Percentiles rank a stretch among this genome's conserved stretches.
phyloP scores from a whole-genome alignment of 2,888 invertebrate species.

The Polyploca ridens region DNA sequence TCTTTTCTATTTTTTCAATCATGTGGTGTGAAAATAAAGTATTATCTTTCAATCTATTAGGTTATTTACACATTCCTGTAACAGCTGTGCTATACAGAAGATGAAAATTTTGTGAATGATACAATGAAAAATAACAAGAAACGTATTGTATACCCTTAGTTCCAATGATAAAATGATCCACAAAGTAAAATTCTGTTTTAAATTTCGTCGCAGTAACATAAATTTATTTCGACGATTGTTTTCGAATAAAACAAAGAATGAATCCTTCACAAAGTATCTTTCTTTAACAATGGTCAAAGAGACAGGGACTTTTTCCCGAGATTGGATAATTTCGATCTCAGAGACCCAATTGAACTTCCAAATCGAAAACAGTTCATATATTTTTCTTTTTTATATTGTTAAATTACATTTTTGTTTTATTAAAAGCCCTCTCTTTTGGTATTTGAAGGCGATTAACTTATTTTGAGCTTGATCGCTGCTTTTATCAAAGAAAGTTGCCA shows the following conservation, averaged over 20 bases:
- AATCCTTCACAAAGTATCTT: constrained; percentile 37
- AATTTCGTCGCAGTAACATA: constrained; percentile 14
- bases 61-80: no score
- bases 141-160: not conserved
- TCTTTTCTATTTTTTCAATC: no score
- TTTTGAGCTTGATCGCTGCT: no score
- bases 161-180: constrained; percentile 12
- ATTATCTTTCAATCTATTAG: no score
- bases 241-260: constrained; percentile 40
- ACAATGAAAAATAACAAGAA: no score
- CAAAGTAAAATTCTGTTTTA: constrained; percentile 32
- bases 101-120: no score
- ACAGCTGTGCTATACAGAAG: no score
- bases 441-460: no score
- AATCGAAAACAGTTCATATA: constrained; percentile 34
- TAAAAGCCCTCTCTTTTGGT: no score
- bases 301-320: constrained; percentile 30
- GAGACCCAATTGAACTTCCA: constrained; percentile 34
- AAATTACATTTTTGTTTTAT: no score
- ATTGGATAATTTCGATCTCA: constrained; percentile 48
- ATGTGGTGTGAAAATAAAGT: no score
- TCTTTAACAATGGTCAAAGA: constrained; percentile 43
- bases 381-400: constrained; percentile 16
- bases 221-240: constrained; percentile 36
- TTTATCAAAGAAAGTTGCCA: no score